Conservation (phyloP, 2,797 vertebrate species). For the Melanogrammus aeglefinus region DNA sequence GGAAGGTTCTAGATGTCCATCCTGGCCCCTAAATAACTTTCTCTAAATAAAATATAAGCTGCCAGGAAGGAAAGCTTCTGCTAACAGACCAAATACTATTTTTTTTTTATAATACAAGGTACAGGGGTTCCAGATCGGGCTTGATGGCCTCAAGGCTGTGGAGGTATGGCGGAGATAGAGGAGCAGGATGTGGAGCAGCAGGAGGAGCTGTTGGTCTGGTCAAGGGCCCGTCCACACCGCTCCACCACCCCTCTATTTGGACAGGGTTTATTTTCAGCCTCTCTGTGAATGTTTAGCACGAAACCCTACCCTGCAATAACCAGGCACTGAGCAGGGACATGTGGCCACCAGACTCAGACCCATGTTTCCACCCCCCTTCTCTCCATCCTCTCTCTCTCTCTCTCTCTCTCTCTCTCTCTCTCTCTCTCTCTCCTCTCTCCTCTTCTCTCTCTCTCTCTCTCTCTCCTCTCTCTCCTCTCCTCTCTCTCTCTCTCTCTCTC, state of each 20-base stretch:
- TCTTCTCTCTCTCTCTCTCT: conserved; percentile 18
- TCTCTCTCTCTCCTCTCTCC: conserved; percentile 13
- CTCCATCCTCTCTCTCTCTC: conserved; percentile 8
- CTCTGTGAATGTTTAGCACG: conserved; percentile 64
- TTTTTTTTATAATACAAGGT: too few species aligned
- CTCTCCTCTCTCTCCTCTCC: conserved; percentile 14
- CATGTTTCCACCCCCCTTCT: conserved; percentile 29
- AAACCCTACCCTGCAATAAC: conserved; percentile 63
- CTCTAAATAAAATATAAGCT: too few species aligned
- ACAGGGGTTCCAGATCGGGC: too few species aligned
- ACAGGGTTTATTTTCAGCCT: conserved; percentile 67
- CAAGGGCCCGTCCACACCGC: conserved; percentile 46
- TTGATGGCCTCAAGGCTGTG: conserved; percentile 14
- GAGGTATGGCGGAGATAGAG: conserved; percentile 6
- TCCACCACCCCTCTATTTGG: conserved; percentile 58
- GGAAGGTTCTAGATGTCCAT: too few species aligned
- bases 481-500: conserved; percentile 6
- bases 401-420: neutral
- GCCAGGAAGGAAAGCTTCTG: too few species aligned
- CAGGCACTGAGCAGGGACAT: conserved; percentile 67
- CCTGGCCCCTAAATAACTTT: too few species aligned
- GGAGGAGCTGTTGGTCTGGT: conserved; percentile 31
- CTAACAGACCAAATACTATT: too few species aligned
- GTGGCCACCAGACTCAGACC: conserved; percentile 76
- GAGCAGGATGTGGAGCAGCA: conserved; percentile 31